A percentile compares a stretch with the other conserved stretches of the same genome.
Conservation (phyloP, 2,113 vertebrate genomes). For the Gulo gulo region DNA sequence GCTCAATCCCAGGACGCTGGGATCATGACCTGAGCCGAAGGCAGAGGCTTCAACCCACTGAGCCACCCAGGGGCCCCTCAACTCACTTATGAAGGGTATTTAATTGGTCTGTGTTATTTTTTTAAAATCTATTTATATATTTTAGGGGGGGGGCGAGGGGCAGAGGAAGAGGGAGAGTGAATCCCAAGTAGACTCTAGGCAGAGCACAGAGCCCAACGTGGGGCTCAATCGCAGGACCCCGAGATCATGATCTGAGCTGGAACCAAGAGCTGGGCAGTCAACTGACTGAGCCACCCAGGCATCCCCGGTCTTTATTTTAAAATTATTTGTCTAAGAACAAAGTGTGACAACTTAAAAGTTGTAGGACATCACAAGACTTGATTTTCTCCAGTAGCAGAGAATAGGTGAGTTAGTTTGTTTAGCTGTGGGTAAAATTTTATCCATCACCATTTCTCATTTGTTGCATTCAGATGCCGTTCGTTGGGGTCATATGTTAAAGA, state of each 20-base stretch:
- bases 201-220: neutral
- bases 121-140: neutral
- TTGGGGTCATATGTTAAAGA: neutral
- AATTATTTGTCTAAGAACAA: neutral
- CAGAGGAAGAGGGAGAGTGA: neutral
- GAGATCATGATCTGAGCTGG: neutral
- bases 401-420: neutral
- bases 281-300: neutral
- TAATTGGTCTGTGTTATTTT: slow-evolving; percentile 22
- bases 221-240: neutral
- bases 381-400: neutral
- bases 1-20: too few relatives aligned
- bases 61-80: too few relatives aligned
- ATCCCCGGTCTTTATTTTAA: neutral
- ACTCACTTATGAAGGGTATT: neutral
- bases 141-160: neutral
- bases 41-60: too few relatives aligned
- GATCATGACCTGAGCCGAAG: too few relatives aligned
- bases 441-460: neutral
- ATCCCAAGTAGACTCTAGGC: neutral
- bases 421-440: neutral
- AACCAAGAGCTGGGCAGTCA: neutral
- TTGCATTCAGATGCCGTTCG: neutral
- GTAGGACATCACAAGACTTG: neutral
- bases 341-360: neutral